These are phyloP conservation scores for Lissonota sp. DNA, from an alignment of 2,888 invertebrate species.

Conservation along the genomic window DNA sequence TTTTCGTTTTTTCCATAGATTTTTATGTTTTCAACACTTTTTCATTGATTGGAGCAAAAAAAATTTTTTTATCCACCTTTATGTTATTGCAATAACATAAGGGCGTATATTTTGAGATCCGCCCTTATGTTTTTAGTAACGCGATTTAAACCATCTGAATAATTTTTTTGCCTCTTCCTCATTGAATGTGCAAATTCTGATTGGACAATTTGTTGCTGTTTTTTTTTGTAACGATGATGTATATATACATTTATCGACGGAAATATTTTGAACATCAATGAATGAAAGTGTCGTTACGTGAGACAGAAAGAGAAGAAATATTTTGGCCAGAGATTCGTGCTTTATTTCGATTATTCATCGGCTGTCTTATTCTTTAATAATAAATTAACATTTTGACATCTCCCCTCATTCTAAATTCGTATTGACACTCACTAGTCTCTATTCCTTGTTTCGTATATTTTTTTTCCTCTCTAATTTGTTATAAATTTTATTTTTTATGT, in stretches of 20 bases:
- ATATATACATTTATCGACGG: constrained; percentile 19
- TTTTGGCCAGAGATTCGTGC: not conserved
- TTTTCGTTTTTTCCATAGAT: too few relatives aligned
- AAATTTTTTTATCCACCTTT: too few relatives aligned
- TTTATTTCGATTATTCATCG: not conserved
- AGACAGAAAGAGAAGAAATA: not conserved
- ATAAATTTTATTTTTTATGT: not conserved
- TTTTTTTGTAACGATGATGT: constrained; percentile 37
- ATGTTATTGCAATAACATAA: too few relatives aligned
- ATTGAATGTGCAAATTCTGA: not conserved
- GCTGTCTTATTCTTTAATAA: not conserved
- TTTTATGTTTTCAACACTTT: too few relatives aligned
- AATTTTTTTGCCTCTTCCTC: not conserved
- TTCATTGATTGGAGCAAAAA: too few relatives aligned
- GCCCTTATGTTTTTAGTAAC: too few relatives aligned
- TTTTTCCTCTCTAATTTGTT: not conserved
- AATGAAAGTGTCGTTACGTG: constrained; percentile 9
- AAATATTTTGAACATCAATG: constrained; percentile 46
- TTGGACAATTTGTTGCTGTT: constrained; percentile 7
- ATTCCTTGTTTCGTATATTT: not conserved
- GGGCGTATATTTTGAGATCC: too few relatives aligned
- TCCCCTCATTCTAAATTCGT: constrained; percentile 4
- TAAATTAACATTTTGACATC: constrained; percentile 14
- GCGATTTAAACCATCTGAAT: constrained; percentile 7
- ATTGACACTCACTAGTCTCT: constrained; percentile 22